These are phyloP conservation scores for Darevskia nairensis DNA, from an alignment of 2,797 vertebrate genomes.

Conservation along the genomic window DNA sequence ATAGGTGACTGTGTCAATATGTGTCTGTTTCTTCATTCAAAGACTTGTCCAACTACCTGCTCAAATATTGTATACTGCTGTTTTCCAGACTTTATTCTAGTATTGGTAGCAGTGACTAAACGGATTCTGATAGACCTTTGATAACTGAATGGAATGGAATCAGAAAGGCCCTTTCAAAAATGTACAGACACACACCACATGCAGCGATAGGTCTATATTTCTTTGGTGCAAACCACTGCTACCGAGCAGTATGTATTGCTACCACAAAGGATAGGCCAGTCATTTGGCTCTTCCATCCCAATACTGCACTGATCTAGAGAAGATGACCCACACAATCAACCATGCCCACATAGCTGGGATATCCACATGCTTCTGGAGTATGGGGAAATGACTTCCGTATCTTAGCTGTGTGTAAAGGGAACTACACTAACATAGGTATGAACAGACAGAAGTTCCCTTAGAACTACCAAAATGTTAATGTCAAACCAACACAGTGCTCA, in stretches of 20 bases:
- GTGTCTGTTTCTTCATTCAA: neutral
- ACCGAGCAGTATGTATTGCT: neutral
- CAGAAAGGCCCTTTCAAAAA: neutral
- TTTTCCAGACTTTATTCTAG: neutral
- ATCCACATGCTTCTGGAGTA: neutral
- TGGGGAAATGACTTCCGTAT: neutral
- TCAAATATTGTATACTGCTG: neutral
- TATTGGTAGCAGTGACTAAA: neutral
- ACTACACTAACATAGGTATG: neutral
- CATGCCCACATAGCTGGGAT: neutral
- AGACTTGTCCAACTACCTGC: neutral
- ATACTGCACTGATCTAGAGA: neutral
- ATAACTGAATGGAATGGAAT: neutral
- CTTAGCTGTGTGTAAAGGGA: neutral
- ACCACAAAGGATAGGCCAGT: neutral
- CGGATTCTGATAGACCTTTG: neutral
- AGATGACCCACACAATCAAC: neutral
- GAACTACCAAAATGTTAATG: neutral
- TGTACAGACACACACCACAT: neutral
- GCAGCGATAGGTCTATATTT: too few relatives aligned
- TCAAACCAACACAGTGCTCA: neutral
- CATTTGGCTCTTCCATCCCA: neutral
- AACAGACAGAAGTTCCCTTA: neutral
- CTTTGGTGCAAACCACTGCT: neutral
- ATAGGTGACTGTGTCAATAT: neutral